Evolutionary conservation across 1,140 invertebrate genomes (phyloP).

Genomic region (Cecropterus lyciades): DNA sequence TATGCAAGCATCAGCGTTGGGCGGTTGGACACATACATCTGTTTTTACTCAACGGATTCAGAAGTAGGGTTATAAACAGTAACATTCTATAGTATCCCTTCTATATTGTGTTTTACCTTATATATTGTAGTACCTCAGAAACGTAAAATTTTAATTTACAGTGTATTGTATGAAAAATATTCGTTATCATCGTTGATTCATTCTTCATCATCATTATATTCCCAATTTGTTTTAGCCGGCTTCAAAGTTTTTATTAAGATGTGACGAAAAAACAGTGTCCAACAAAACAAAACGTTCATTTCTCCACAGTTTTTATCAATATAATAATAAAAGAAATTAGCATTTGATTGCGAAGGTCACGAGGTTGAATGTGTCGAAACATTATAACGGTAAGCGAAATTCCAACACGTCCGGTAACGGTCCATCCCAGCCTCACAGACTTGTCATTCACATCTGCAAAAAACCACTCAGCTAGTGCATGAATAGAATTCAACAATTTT

Average conservation of each 20-base stretch:
- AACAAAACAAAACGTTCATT: constrained; percentile 9
- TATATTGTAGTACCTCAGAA: no score
- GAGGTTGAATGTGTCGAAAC: constrained; percentile 18
- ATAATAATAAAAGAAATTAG: constrained; percentile 21
- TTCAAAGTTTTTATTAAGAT: not conserved
- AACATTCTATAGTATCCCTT: no score
- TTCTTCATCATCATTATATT: no score
- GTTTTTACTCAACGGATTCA: no score
- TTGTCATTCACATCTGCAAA: constrained; percentile 54
- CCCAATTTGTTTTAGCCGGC: no score
- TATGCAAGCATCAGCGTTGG: no score
- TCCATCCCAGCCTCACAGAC: constrained; percentile 48
- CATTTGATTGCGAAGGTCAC: constrained; percentile 26
- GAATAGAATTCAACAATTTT: constrained; percentile 34
- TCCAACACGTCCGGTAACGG: constrained; percentile 67
- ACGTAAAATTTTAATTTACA: no score
- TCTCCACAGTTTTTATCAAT: not conserved
- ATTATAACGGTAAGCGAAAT: constrained; percentile 62
- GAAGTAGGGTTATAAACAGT: no score
- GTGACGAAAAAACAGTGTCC: not conserved
- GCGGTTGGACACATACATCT: no score
- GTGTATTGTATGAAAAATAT: no score
- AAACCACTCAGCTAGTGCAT: constrained; percentile 38
- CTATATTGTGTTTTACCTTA: no score
- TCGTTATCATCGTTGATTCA: no score